A percentile compares a stretch with the other conserved stretches of the same genome.
phyloP scores from a whole-genome alignment of 2,888 invertebrate genomes.

The Ochropleura leucogaster region DNA sequence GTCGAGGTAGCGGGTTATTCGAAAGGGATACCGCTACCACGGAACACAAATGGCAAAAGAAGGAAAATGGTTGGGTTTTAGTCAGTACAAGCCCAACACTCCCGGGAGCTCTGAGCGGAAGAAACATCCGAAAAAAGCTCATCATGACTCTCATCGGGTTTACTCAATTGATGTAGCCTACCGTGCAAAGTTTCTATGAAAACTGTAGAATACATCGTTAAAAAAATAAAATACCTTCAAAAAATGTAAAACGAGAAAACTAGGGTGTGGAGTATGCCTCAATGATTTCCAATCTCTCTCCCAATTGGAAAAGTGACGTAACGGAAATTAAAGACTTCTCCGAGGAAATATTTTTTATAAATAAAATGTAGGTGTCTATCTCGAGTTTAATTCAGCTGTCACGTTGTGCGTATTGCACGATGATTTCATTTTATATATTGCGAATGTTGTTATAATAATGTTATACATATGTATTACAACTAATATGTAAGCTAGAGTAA shows the following conservation, averaged over 20 bases:
- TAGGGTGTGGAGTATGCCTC: slow-evolving; percentile 78
- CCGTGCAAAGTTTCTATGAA: slow-evolving; percentile 14
- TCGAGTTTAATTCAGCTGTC: slow-evolving; percentile 60
- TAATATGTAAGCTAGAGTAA: not conserved
- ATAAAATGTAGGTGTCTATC: slow-evolving; percentile 63
- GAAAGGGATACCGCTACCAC: no score
- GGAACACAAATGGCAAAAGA: no score
- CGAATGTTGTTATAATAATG: not conserved
- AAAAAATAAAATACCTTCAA: slow-evolving; percentile 61
- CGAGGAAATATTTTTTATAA: slow-evolving; percentile 75
- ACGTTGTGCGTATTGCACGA: slow-evolving; percentile 49
- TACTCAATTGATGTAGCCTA: not conserved
- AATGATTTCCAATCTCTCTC: slow-evolving; percentile 87
- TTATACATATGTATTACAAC: not conserved
- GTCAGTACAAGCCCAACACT: no score
- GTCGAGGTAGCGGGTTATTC: no score
- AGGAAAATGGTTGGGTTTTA: no score
- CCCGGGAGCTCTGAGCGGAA: no score
- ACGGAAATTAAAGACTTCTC: slow-evolving; percentile 89
- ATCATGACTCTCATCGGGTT: no score
- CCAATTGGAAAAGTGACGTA: slow-evolving; percentile 89
- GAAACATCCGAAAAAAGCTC: no score
- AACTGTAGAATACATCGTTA: slow-evolving; percentile 13
- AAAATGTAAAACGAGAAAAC: slow-evolving; percentile 71
- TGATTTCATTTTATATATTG: slow-evolving; percentile 46